These are phyloP conservation scores for Autographa pulchrina DNA, from an alignment of 2,888 invertebrate genomes.

Conservation along the genomic window DNA sequence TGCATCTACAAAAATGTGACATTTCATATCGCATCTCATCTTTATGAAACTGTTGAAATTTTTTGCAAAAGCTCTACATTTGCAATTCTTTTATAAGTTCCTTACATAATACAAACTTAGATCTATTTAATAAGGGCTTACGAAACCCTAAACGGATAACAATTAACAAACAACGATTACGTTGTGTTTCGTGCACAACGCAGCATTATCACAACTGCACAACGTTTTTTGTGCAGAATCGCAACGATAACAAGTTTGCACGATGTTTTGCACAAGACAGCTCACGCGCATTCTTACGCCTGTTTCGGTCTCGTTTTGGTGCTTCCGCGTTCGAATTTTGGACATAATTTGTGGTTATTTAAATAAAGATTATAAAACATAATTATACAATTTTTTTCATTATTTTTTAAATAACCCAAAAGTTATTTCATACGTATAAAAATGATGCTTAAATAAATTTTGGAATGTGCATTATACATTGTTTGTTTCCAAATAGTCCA, in stretches of 20 bases:
- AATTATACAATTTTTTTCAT: too few species aligned
- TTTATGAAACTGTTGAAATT: too few species aligned
- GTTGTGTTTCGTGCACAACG: conserved; percentile 29
- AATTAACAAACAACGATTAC: conserved; percentile 37
- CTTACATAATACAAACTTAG: not conserved
- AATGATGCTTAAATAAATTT: too few species aligned
- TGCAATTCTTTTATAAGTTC: not conserved
- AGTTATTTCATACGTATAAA: too few species aligned
- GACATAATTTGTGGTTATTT: conserved; percentile 5
- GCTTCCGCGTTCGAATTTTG: conserved; percentile 15
- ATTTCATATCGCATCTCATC: too few species aligned
- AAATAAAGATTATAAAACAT: too few species aligned
- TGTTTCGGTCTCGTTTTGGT: conserved; percentile 14
- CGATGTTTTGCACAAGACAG: conserved; percentile 42
- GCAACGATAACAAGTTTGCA: conserved; percentile 36
- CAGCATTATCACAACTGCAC: conserved; percentile 35
- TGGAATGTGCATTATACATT: too few species aligned
- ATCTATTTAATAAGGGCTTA: not conserved
- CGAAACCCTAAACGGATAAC: conserved; percentile 30
- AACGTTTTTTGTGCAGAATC: conserved; percentile 40
- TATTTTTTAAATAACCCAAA: too few species aligned
- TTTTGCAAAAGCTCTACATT: not conserved
- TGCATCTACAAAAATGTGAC: too few species aligned
- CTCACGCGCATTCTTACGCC: conserved; percentile 20
- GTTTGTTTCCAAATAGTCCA: too few species aligned